Base-by-base conservation (phyloP, 2,888 invertebrate genomes). In the Drosophila atroscutellata region DNA sequence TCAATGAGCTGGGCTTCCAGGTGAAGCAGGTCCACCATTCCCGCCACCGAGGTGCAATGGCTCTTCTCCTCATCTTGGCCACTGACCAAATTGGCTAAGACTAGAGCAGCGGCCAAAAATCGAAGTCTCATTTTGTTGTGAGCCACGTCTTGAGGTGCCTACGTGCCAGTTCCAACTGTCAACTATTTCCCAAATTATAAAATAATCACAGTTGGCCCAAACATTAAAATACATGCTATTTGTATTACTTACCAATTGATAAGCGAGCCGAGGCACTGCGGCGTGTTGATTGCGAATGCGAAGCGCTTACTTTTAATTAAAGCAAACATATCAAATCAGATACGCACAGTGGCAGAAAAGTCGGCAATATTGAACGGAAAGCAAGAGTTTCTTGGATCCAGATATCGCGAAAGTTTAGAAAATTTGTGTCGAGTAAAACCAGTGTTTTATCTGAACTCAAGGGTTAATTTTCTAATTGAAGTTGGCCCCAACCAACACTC, bases 41-140 rank as follows among this genome's bases (percentile, higher is more conserved):
- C 91, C 4, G 86, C 85, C 63, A 92, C 83, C n/a, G 92, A 91
- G 13, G 90, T 91, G 64, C 86, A 80, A 52, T 91, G 81, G 55
- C 91, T 91, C 50, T 75, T 73, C 52, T 90, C 89, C 47, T 63
- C 57, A 18, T 63, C 30, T 8, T 74, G 73, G n/a, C 52, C 81
- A 28, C 18, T 15, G 18, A n/a, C 56, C 24, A 51, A n/a, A 26
- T 18, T 13, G n/a, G n/a, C n/a, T 30, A 51, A 24, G 7, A 62
- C 18, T 18, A 63, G 39, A 18, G 15, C 8, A 9, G 28, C 18
- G 13, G 32, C 47, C 13, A 75, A 8, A 5, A 67, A 20, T 42
- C 7, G 45, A n/a, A 51, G 45, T 61, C 51, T 32, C 52, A 75
- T 59, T 80, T 37, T 39, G 34, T 37, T 26, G 34, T 15, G 37